Evolutionary conservation across 1,140 invertebrate species (phyloP).

Genomic region (Pseudomyrmex dendroicus): DNA sequence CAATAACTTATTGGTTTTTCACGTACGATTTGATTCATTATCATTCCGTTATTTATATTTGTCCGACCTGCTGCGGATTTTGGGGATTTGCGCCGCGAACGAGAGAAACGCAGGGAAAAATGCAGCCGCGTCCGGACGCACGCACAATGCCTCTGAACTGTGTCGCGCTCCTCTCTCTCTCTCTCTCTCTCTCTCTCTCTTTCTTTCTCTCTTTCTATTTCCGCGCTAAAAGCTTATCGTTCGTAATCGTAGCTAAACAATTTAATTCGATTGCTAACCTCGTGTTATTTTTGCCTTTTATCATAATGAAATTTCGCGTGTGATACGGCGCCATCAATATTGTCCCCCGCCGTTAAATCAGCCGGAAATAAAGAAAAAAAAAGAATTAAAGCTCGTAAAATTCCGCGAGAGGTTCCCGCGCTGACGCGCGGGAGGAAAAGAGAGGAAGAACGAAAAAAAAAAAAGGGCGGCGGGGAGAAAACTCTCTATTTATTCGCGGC

Average conservation of each 20-base stretch:
- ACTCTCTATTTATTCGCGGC: conserved; percentile 78
- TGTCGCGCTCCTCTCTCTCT: not conserved
- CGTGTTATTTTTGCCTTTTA: not conserved
- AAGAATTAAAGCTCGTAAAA: conserved; percentile 24
- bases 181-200: too few species aligned
- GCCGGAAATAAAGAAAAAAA: not conserved
- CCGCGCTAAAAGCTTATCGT: conserved; percentile 14
- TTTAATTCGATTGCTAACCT: not conserved
- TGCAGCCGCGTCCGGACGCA: conserved; percentile 39
- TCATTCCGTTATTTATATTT: conserved; percentile 84
- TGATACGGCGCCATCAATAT: not conserved
- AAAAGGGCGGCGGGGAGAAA: conserved; percentile 38
- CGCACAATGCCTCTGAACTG: conserved; percentile 3
- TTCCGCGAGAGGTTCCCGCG: not conserved
- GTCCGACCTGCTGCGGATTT: conserved; percentile 75
- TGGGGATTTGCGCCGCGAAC: conserved; percentile 60
- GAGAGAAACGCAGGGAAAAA: conserved; percentile 50
- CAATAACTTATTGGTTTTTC: conserved; percentile 84
- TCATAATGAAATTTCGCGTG: not conserved
- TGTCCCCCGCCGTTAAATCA: not conserved
- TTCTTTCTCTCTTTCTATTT: not conserved
- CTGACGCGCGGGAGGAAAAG: not conserved
- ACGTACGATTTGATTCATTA: conserved; percentile 84
- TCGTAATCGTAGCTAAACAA: not conserved
- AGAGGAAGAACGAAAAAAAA: not conserved